A percentile compares a stretch with the other conserved stretches of the same genome.
Conservation (phyloP, 2,113 vertebrate species). For the Scophthalmus maximus region DNA sequence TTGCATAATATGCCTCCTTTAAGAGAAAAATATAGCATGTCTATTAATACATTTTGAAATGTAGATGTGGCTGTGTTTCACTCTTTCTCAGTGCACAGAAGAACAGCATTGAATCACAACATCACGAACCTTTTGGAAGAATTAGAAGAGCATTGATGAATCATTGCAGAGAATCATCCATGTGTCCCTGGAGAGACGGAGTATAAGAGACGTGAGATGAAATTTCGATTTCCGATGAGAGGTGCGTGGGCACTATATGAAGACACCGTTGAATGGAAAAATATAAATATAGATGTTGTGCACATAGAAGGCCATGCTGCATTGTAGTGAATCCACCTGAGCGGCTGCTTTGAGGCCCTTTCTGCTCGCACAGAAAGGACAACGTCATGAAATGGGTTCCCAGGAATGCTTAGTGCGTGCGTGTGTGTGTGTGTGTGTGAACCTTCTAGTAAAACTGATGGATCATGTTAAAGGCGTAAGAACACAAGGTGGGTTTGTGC, state of each 20-base stretch:
- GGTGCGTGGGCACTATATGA: slow-evolving; percentile 1
- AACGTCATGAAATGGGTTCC: not conserved
- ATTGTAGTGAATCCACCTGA: not conserved
- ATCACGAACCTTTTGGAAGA: slow-evolving; percentile 3
- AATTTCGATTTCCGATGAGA: slow-evolving; percentile 2
- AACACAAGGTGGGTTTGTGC: slow-evolving; percentile 47
- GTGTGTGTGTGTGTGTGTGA: not conserved
- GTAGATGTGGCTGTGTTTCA: not conserved
- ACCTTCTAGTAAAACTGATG: slow-evolving; percentile 22
- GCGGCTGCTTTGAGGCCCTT: not conserved
- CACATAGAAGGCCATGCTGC: slow-evolving; percentile 7
- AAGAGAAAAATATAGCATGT: not conserved
- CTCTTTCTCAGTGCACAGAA: not conserved
- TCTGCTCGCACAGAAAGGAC: slow-evolving; percentile 5
- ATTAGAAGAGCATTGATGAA: slow-evolving; percentile 9
- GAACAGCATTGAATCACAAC: slow-evolving; percentile 10
- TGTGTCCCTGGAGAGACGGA: not conserved
- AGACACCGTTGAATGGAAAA: slow-evolving; percentile 5
- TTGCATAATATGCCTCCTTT: no score
- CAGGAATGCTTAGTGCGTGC: not conserved
- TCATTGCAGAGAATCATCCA: not conserved
- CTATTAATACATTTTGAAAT: no score
- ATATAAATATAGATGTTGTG: slow-evolving; percentile 15
- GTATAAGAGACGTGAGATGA: not conserved
- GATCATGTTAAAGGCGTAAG: slow-evolving; percentile 17